Conservation (phyloP, 2,113 vertebrate species). For the Paramisgurnus dabryanus region DNA sequence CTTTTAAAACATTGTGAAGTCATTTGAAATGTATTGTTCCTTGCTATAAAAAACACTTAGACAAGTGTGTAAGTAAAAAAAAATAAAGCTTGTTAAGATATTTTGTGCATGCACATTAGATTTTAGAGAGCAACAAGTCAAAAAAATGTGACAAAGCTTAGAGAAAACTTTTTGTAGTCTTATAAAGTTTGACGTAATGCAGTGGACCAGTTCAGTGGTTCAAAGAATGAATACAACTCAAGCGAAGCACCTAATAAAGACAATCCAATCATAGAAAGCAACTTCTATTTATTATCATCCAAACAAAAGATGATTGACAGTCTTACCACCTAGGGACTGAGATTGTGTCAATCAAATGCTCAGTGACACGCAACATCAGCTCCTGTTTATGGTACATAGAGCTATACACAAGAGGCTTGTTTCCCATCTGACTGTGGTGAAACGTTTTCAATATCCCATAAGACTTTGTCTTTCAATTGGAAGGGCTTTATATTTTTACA, state of each 20-base stretch:
- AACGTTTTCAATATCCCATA: not conserved
- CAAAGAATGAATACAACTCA: conserved; percentile 13
- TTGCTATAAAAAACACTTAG: not conserved
- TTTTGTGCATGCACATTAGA: too few relatives aligned
- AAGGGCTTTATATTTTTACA: not conserved
- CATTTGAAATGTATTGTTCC: not conserved
- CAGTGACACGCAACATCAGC: conserved; percentile 39
- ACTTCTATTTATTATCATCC: conserved; percentile 15
- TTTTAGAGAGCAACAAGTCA: not conserved
- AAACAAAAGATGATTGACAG: conserved; percentile 40
- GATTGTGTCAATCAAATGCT: conserved; percentile 48
- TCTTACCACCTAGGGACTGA: conserved; percentile 30
- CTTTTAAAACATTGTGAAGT: not conserved
- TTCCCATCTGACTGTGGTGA: conserved; percentile 16
- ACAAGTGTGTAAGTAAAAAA: too few relatives aligned
- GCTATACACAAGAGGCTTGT: conserved; percentile 32
- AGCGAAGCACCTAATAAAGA: not conserved
- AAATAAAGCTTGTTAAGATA: too few relatives aligned
- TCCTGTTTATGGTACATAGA: conserved; percentile 19
- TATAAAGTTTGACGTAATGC: not conserved
- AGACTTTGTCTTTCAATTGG: not conserved
- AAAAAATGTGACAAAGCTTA: too few relatives aligned
- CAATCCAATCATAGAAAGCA: not conserved
- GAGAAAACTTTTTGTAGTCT: too few relatives aligned
- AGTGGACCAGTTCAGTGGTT: not conserved